Conservation (phyloP, 2,888 invertebrate genomes). For the Habrosyne pyritoides region DNA sequence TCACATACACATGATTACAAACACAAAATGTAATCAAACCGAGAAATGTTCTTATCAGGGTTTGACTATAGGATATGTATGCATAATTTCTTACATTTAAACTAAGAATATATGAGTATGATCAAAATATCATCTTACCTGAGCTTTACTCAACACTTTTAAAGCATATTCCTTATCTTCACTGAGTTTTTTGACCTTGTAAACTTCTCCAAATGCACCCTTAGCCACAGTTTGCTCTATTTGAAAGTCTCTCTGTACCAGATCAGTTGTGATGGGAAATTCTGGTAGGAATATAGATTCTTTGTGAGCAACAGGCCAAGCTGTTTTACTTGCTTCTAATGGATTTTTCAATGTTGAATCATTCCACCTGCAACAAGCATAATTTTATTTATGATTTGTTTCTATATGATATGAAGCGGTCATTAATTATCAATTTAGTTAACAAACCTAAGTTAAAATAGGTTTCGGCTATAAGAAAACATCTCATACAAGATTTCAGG, state of each 20-base stretch:
- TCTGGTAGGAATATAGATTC: constrained; percentile 95
- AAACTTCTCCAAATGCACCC: constrained; percentile 96
- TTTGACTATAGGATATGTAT: not conserved
- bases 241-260: constrained; percentile 84
- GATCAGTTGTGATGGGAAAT: constrained; percentile 88
- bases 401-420: not conserved
- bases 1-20: not conserved
- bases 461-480: too few species aligned
- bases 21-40: not conserved
- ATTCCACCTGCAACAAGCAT: constrained; percentile 83
- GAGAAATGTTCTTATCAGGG: not conserved
- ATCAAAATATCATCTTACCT: constrained; percentile 74
- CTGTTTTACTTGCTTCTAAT: constrained; percentile 85
- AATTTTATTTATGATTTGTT: not conserved
- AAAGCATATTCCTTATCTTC: constrained; percentile 89
- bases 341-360: constrained; percentile 85
- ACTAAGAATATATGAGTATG: not conserved
- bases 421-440: too few species aligned
- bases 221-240: constrained; percentile 90
- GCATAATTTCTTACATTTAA: not conserved
- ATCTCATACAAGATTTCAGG: too few species aligned
- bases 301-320: constrained; percentile 92
- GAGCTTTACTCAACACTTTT: constrained; percentile 92
- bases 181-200: constrained; percentile 88
- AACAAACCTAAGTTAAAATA: too few species aligned